Evolutionary conservation across 1,140 invertebrate species (phyloP).

Genomic region (Dendrolimus kikuchii): DNA sequence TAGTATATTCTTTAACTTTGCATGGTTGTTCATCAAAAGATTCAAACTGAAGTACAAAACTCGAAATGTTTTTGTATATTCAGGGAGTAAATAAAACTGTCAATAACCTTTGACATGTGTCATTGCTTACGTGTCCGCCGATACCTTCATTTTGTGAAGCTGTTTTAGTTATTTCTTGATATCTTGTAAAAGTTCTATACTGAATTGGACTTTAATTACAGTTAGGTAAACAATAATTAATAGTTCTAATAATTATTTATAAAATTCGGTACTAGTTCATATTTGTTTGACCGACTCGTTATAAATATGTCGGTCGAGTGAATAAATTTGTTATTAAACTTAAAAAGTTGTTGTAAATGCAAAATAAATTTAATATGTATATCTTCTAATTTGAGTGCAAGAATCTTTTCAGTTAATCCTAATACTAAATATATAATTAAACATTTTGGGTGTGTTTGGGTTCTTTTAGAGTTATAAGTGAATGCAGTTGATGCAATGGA

Average conservation of each 20-base stretch:
- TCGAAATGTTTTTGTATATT: slow-evolving; percentile 10
- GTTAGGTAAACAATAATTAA: no score
- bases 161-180: slow-evolving; percentile 13
- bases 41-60: no score
- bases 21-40: no score
- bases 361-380: slow-evolving; percentile 2
- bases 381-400: not conserved
- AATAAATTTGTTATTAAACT: no score
- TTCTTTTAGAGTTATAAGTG: slow-evolving; percentile 16
- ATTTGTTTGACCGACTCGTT: not conserved
- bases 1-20: no score
- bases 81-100: slow-evolving; percentile 29
- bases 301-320: not conserved
- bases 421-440: no score
- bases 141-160: slow-evolving; percentile 30
- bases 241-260: no score
- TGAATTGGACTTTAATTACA: no score
- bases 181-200: not conserved
- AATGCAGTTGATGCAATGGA: slow-evolving; percentile 51
- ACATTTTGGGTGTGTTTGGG: not conserved
- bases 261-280: no score
- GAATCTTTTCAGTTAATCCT: no score
- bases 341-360: no score
- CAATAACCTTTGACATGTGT: slow-evolving; percentile 73
- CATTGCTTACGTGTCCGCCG: slow-evolving; percentile 69